Evolutionary conservation across 2,797 vertebrate species (phyloP), one percentile per base, ranked within the genome.

Genomic region (Intellagama lesueurii): DNA sequence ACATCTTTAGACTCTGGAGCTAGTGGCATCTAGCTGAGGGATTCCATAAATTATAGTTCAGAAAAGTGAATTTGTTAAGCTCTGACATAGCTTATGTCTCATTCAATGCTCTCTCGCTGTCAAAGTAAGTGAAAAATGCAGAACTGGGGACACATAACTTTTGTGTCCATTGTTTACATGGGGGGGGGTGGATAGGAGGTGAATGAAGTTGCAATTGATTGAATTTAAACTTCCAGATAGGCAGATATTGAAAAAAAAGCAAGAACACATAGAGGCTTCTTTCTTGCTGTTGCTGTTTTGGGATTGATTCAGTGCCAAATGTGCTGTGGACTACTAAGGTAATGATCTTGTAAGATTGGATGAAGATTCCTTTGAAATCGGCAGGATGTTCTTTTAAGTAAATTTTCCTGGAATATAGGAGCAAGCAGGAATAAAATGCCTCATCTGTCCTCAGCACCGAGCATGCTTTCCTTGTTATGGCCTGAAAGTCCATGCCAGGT

Each of bases 351-450:
- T 40, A 44, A 52, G 52, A 24, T 30, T 76, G 47, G 24, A 81
- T 75, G n/a, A 28, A 81, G n/a, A 26, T 77, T 56, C 47, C 11
- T 69, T 40, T 81, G 60, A 77, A 86, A 77, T 69, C 4, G 32
- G n/a, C 44, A 40, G 32, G 12, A 40, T 24, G 26, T 52, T 28
- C 44, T 82, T 86, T 83, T 28, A 82, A n/a, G 60, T 30, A 26
- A 77, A 69, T 69, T 12, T 68, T 14, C 82, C 52, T 69, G 35
- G n/a, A 35, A 40, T n/a, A 56, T 28, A 82, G 66, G 49, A 17
- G 77, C 30, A 93, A 93, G 90, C 88, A 94, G 87, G 93, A 92
- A 90, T 52, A 92, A 86, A 93, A 91, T 79, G 30, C 32, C 83
- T 92, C 91, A 77, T 64, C 56, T 83, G 17, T 44, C 86, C 89